A percentile compares a stretch with the other conserved stretches of the same genome.
These are phyloP conservation scores for Rhinolophus ferrumequinum DNA, from an alignment of 2,113 vertebrate species.

Conservation along the genomic window DNA sequence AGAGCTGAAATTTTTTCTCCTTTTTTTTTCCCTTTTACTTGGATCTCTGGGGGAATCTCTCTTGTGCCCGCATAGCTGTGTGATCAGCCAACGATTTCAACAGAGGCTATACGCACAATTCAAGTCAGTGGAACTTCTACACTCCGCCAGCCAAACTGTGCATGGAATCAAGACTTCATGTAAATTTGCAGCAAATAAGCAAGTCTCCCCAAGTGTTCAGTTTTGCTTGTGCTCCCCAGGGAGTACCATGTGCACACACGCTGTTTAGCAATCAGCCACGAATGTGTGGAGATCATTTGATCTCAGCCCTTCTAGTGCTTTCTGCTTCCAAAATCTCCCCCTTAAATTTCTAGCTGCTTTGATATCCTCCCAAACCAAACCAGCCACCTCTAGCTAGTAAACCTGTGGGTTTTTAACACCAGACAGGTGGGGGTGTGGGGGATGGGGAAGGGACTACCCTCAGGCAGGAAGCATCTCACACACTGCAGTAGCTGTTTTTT, in stretches of 20 bases:
- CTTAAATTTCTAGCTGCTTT: neutral
- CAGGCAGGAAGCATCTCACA: neutral
- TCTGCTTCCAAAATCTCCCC: neutral
- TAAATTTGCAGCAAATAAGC: neutral
- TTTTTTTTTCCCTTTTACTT: neutral
- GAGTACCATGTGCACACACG: accelerated
- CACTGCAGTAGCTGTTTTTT: neutral
- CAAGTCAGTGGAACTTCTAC: neutral
- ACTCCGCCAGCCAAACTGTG: neutral
- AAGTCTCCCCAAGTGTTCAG: neutral
- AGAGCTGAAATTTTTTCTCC: neutral
- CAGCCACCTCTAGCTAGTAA: neutral
- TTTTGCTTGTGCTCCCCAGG: neutral
- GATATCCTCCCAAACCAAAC: neutral
- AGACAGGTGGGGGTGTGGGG: too few relatives aligned
- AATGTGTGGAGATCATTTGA: neutral
- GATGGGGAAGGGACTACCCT: neutral
- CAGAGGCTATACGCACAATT: neutral
- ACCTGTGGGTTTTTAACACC: neutral
- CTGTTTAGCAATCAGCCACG: neutral
- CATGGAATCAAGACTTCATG: neutral
- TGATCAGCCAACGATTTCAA: neutral
- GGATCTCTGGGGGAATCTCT: neutral
- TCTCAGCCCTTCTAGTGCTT: neutral
- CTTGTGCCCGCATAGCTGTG: neutral